phyloP scores from a whole-genome alignment of 2,888 invertebrate genomes.

The Caenorhabditis uteleia region DNA sequence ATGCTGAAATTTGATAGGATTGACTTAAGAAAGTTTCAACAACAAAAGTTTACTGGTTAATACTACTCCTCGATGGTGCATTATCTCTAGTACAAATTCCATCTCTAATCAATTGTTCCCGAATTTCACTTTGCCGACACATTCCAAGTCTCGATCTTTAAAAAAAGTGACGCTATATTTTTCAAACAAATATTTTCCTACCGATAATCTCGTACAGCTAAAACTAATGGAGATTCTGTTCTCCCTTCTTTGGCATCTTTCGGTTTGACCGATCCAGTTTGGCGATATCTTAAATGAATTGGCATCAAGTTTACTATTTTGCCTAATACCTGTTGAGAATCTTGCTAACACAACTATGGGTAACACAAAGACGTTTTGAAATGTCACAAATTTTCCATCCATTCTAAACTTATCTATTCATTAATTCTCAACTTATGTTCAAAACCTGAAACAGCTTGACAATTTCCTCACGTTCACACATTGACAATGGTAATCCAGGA shows the following conservation, averaged over 20 bases:
- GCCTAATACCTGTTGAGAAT: slow-evolving; percentile 59
- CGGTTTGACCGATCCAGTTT: slow-evolving; percentile 66
- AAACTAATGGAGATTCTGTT: slow-evolving; percentile 64
- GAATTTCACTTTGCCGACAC: slow-evolving; percentile 65
- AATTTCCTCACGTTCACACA: slow-evolving; percentile 66
- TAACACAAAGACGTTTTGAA: slow-evolving; percentile 65
- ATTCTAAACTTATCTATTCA: slow-evolving; percentile 32
- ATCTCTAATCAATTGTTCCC: slow-evolving; percentile 65
- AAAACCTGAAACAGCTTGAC: slow-evolving; percentile 61
- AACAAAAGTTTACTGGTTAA: slow-evolving; percentile 61
- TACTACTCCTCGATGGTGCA: slow-evolving; percentile 65
- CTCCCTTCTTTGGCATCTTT: slow-evolving; percentile 69
- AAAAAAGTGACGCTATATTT: neutral
- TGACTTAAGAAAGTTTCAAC: neutral
- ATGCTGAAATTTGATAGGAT: slow-evolving; percentile 53
- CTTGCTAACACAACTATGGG: slow-evolving; percentile 68
- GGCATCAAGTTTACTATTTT: neutral
- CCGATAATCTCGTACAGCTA: slow-evolving; percentile 66
- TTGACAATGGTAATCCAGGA: slow-evolving; percentile 66
- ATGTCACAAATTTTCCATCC: slow-evolving; percentile 69
- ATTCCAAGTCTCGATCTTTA: slow-evolving; percentile 58
- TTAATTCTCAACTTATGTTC: neutral
- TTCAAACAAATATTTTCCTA: slow-evolving; percentile 1
- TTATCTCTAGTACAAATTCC: slow-evolving; percentile 64
- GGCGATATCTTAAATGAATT: slow-evolving; percentile 57